Evolutionary conservation across 2,888 invertebrate species (phyloP).

Genomic region (Noctua fimbriata): DNA sequence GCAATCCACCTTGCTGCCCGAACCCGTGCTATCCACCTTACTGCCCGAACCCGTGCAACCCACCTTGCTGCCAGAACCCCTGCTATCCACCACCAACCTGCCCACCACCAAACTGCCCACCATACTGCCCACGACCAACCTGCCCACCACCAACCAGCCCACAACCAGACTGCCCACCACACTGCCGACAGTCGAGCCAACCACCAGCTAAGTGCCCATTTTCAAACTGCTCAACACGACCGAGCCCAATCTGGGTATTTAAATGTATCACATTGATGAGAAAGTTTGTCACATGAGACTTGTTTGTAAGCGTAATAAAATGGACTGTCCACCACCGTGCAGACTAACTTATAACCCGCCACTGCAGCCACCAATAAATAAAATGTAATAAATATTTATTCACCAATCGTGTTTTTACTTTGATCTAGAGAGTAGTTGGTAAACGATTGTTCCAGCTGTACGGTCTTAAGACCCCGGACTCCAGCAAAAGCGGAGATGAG

Average conservation of each 20-base stretch:
- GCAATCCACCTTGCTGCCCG: neutral
- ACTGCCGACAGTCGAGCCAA: neutral
- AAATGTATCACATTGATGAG: neutral
- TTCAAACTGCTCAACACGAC: neutral
- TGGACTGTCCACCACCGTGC: neutral
- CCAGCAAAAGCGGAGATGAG: neutral
- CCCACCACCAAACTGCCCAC: no score
- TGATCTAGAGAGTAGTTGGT: neutral
- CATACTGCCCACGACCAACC: no score
- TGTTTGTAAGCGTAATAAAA: neutral
- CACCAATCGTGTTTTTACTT: neutral
- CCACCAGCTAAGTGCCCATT: neutral
- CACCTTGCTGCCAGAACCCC: no score
- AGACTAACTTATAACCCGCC: no score
- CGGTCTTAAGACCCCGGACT: neutral
- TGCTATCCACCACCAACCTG: no score
- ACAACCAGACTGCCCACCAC: neutral
- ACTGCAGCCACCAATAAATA: neutral
- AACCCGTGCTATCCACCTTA: neutral
- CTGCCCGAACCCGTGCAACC: no score
- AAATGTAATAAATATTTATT: constrained; percentile 4
- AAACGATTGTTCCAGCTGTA: neutral
- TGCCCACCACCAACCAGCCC: no score
- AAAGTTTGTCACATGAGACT: neutral
- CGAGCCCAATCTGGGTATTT: no score